Evolutionary conservation across 2,113 vertebrate species (phyloP).

Genomic region (Leptobrachium ailaonicum): DNA sequence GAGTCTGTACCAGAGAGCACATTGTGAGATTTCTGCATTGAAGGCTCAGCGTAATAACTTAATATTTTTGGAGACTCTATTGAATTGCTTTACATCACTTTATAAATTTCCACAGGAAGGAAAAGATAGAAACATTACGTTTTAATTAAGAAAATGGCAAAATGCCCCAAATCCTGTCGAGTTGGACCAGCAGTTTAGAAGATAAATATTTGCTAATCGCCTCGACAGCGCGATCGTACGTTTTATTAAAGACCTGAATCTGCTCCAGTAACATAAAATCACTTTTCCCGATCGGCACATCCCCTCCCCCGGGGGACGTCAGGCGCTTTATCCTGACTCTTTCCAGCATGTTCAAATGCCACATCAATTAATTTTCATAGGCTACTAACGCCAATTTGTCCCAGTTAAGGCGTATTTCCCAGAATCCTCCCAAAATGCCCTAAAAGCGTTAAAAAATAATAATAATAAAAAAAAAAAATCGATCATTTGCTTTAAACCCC

Average conservation of each 20-base stretch:
- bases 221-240: not conserved
- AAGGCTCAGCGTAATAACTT: too few relatives aligned
- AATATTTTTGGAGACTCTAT: too few relatives aligned
- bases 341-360: conserved; percentile 16
- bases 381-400: conserved; percentile 20
- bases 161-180: not conserved
- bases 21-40: too few relatives aligned
- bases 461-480: not conserved
- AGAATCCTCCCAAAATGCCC: not conserved
- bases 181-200: not conserved
- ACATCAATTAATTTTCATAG: conserved; percentile 20
- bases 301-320: not conserved
- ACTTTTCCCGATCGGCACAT: not conserved
- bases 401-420: conserved; percentile 10
- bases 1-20: too few relatives aligned
- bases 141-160: conserved; percentile 27
- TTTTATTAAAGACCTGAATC: conserved; percentile 5
- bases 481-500: not conserved
- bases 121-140: conserved; percentile 2
- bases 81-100: too few relatives aligned
- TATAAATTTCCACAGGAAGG: not conserved
- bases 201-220: conserved; percentile 15
- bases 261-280: not conserved
- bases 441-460: not conserved
- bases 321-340: not conserved